Evolutionary conservation across 2,888 invertebrate species (phyloP), one percentile per base, ranked within the genome.

Genomic region (Melieria crassipennis): DNA sequence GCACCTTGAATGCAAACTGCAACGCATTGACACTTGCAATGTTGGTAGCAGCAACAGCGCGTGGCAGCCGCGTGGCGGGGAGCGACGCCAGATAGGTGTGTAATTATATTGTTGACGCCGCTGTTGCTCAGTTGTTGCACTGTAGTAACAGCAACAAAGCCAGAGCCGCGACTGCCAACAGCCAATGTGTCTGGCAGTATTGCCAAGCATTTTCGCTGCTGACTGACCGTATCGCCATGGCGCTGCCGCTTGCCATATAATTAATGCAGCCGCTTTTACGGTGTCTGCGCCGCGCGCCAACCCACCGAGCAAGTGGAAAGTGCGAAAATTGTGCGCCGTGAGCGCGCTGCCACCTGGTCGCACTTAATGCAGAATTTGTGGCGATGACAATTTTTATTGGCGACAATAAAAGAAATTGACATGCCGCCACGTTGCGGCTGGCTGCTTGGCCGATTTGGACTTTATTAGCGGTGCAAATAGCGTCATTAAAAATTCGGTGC

Each of bases 141-240:
- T 50, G 50, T 50, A 7, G 9, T 7, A 13, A 5, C 52, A 52
- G 52, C 52, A 52, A 13, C 9, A 52, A 52, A 52, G 1, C 52
- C 5, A 4, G n/a, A 52, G 52, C 50, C 2, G 11, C 11, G 50
- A 11, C 47, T 9, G 11, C 9, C 58, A 65, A 62, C 66, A 74
- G 74, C 74, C 74, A 73, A 65, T 58, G 61, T 73, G 75, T 74
- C 73, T 75, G 71, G 70, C n/a, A 13, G 68, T 61, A 70, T 65
- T 70, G 70, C 73, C 67, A 73, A 73, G 73, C 72, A 65, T 70
- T 72, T 68, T 65, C 30, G 30, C 30, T 3, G 30, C 30, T 3
- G 30, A 2, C 30, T 30, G 30, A 30, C 30, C 30, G 30, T 30
- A 30, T 30, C 30, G 30, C 30, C 30, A 2, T 30, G 30, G 1